Percentiles rank a stretch among this genome's conserved stretches.
Evolutionary conservation across 1,140 invertebrate species (phyloP).

Genomic region (Drosophila murphyi): DNA sequence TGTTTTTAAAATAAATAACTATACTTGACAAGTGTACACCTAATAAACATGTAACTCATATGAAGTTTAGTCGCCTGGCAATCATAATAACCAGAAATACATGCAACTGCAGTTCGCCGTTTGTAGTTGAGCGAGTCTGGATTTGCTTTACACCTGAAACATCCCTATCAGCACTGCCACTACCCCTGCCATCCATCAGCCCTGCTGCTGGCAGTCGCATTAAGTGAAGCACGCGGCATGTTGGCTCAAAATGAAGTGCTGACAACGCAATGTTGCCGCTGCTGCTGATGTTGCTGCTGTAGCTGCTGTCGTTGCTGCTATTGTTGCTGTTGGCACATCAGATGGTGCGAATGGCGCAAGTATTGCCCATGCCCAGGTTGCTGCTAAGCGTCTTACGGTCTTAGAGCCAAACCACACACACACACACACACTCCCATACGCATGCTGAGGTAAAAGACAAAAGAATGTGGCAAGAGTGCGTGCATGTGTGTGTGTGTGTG

Average conservation of each 20-base stretch:
- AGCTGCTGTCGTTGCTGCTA: conserved; percentile 34
- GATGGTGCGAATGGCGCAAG: conserved; percentile 42
- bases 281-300: conserved; percentile 9
- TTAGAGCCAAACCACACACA: conserved; percentile 54
- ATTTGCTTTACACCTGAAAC: background rate
- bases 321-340: conserved; percentile 33
- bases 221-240: conserved; percentile 78
- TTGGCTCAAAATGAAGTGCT: conserved; percentile 82
- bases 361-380: conserved; percentile 42
- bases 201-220: conserved; percentile 56
- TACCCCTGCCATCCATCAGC: background rate
- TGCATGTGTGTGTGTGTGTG: conserved; percentile 30
- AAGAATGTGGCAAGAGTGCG: conserved; percentile 53
- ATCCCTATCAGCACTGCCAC: background rate
- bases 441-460: conserved; percentile 44
- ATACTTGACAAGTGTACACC: too few relatives aligned
- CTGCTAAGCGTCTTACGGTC: conserved; percentile 73
- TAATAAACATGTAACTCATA: too few relatives aligned
- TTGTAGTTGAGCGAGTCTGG: conserved; percentile 3
- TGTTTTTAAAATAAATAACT: too few relatives aligned
- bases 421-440: conserved; percentile 20
- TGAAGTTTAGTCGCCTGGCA: conserved; percentile 28
- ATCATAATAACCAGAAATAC: conserved; percentile 42
- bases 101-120: conserved; percentile 21
- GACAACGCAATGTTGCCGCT: conserved; percentile 66